Evolutionary conservation across 2,113 vertebrate species (phyloP).

Genomic region (Podarcis cretensis): DNA sequence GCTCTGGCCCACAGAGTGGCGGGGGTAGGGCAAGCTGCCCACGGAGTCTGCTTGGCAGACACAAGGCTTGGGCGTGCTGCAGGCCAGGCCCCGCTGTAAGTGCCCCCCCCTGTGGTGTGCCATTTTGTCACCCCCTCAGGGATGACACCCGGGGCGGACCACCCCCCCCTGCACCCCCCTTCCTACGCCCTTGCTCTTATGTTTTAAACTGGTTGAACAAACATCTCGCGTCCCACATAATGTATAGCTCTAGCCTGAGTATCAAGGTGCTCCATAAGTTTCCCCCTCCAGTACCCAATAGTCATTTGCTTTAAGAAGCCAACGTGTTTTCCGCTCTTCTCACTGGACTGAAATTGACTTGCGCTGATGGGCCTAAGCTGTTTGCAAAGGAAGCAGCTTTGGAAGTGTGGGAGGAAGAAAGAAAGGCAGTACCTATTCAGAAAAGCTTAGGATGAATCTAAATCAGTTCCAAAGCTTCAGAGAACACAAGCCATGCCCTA

Average conservation of each 20-base stretch:
- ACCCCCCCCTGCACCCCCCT: too few relatives aligned
- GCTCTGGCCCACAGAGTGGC: too few relatives aligned
- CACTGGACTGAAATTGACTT: background rate
- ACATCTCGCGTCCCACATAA: background rate
- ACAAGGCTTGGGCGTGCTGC: too few relatives aligned
- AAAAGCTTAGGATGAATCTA: conserved; percentile 52
- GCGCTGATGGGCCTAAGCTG: conserved; percentile 32
- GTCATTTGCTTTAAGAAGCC: background rate
- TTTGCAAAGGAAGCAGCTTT: conserved; percentile 34
- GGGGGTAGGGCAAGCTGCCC: too few relatives aligned
- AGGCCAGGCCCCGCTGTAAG: too few relatives aligned
- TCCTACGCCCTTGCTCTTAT: too few relatives aligned
- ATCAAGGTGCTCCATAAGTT: background rate
- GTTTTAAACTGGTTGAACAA: too few relatives aligned
- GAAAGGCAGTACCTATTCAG: conserved; percentile 39
- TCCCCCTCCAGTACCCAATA: background rate
- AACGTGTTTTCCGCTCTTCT: background rate
- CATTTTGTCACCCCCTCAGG: too few relatives aligned
- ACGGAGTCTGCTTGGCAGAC: too few relatives aligned
- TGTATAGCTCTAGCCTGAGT: background rate
- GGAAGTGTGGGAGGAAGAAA: conserved; percentile 20
- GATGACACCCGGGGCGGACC: too few relatives aligned
- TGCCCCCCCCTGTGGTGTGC: too few relatives aligned
- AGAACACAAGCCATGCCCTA: conserved; percentile 33
- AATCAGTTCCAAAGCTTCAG: conserved; percentile 53